Evolutionary conservation across 2,797 vertebrate species (phyloP).

Genomic region (Alectoris magna): DNA sequence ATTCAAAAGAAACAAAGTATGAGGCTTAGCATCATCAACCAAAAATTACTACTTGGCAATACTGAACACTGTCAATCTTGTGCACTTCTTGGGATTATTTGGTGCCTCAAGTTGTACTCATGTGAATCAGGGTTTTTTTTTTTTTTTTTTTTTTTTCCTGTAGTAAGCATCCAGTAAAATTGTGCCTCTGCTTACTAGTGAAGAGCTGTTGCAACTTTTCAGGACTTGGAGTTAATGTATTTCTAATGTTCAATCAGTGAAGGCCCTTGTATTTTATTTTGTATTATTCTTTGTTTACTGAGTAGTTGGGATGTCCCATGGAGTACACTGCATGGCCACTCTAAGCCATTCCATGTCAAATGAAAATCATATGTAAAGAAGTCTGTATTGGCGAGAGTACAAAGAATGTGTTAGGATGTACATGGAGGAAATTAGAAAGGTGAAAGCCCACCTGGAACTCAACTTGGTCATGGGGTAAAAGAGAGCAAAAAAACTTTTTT

Average conservation of each 20-base stretch:
- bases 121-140: rapidly evolving
- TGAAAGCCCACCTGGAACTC: too few species aligned
- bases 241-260: background rate
- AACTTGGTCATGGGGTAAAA: too few species aligned
- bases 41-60: background rate
- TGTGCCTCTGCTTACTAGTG: background rate
- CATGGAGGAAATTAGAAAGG: too few species aligned
- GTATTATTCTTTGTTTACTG: background rate
- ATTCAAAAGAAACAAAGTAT: background rate
- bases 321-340: too few species aligned
- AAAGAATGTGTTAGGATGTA: too few species aligned
- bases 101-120: background rate
- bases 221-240: background rate
- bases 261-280: background rate
- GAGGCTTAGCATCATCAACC: background rate
- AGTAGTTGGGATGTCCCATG: background rate
- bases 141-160: background rate
- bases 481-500: too few species aligned
- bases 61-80: background rate
- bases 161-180: background rate
- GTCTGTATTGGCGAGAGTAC: background rate
- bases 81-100: background rate
- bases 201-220: background rate
- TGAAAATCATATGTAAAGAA: background rate
- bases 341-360: background rate